Conservation (phyloP, 2,888 invertebrate genomes). For the Criorhina ranunculi region DNA sequence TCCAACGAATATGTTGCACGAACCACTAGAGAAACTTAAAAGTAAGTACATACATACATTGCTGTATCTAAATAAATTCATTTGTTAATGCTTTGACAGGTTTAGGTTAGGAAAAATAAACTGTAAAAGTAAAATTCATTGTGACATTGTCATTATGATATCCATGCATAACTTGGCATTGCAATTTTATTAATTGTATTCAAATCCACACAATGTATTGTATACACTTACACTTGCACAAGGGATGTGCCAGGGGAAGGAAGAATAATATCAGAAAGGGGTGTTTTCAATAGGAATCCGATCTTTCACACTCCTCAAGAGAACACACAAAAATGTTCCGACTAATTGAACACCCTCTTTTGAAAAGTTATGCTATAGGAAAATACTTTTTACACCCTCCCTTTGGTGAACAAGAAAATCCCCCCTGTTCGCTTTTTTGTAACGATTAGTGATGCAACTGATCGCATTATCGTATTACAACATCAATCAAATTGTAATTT, state of each 20-base stretch:
- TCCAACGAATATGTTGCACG: constrained; percentile 85
- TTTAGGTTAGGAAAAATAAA: constrained; percentile 10
- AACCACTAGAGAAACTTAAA: constrained; percentile 90
- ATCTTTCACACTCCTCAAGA: constrained; percentile 56
- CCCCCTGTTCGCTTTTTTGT: constrained; percentile 50
- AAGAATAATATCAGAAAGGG: constrained; percentile 31
- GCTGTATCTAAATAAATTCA: constrained; percentile 29
- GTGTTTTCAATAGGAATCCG: constrained; percentile 39
- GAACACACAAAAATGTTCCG: constrained; percentile 64
- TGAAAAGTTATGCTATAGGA: not conserved
- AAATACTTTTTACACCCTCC: constrained; percentile 17
- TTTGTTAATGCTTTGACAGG: constrained; percentile 18
- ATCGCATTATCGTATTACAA: constrained; percentile 65
- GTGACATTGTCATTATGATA: constrained; percentile 32
- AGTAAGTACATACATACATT: constrained; percentile 85
- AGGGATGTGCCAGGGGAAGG: not conserved
- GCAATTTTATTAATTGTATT: constrained; percentile 46
- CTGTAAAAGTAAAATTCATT: not conserved
- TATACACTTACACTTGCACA: constrained; percentile 22
- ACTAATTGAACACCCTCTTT: constrained; percentile 66
- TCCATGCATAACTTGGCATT: constrained; percentile 42
- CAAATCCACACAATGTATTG: constrained; percentile 29
- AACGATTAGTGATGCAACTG: constrained; percentile 67
- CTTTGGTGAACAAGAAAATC: constrained; percentile 24
- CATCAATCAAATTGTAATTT: constrained; percentile 70